Evolutionary conservation across 2,797 vertebrate genomes (phyloP).

Genomic region (Danio albolineatus): DNA sequence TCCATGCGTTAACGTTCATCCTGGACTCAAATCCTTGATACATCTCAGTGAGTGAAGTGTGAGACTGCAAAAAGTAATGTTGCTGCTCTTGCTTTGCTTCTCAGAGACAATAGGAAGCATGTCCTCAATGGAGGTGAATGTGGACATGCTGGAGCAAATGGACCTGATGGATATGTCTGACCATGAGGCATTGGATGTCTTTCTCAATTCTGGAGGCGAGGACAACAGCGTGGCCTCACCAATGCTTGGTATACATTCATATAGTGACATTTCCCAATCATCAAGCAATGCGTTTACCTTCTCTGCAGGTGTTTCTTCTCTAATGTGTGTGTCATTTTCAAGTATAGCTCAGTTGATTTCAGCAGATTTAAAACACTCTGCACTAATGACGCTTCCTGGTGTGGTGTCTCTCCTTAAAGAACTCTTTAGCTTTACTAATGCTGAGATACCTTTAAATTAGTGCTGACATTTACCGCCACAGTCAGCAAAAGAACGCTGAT

Average conservation of each 20-base stretch:
- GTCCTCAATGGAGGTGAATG: conserved; percentile 91
- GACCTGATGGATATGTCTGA: conserved; percentile 88
- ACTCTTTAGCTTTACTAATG: background rate
- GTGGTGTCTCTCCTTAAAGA: conserved; percentile 11
- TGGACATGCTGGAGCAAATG: conserved; percentile 90
- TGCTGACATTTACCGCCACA: conserved; percentile 46
- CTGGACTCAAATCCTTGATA: conserved; percentile 72
- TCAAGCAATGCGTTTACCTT: background rate
- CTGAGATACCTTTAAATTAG: conserved; percentile 40
- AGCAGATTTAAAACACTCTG: conserved; percentile 5
- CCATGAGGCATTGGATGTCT: conserved; percentile 88
- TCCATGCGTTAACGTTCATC: conserved; percentile 46
- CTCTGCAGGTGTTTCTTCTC: background rate
- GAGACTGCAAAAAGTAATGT: conserved; percentile 7
- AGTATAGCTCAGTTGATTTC: background rate
- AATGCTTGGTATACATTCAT: conserved; percentile 78
- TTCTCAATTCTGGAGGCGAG: conserved; percentile 85
- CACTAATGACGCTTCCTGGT: conserved; percentile 5
- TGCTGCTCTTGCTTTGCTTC: conserved; percentile 53
- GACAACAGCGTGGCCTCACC: conserved; percentile 85
- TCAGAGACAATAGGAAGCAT: conserved; percentile 88
- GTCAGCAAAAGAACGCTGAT: conserved; percentile 7
- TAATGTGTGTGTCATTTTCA: background rate
- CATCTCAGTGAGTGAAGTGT: background rate
- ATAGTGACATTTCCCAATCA: background rate